Evolutionary conservation across 2,797 vertebrate genomes (phyloP).

Genomic region (Orestias chungarensis): DNA sequence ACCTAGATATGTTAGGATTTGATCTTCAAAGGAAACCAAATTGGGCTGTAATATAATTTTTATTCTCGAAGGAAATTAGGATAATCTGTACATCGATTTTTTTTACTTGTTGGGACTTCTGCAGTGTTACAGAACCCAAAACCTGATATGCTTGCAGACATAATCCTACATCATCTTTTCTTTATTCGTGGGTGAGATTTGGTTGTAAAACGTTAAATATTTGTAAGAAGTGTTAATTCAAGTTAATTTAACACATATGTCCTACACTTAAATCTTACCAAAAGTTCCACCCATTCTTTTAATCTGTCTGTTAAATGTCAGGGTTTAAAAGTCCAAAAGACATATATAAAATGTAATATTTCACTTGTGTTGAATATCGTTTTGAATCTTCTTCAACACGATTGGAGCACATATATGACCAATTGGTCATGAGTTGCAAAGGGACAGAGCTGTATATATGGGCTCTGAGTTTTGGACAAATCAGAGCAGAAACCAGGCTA

Average conservation of each 20-base stretch:
- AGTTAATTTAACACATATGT: not conserved
- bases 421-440: not conserved
- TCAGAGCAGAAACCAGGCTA: not conserved
- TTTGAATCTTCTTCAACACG: not conserved
- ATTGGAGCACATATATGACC: too few species aligned
- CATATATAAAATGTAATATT: not conserved
- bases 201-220: not conserved
- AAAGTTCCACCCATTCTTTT: not conserved
- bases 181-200: not conserved
- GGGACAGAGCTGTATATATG: not conserved
- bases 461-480: not conserved
- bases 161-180: not conserved
- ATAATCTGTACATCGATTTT: slow-evolving; percentile 12
- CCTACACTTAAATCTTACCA: not conserved
- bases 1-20: slow-evolving; percentile 21
- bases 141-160: not conserved
- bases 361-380: not conserved
- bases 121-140: slow-evolving; percentile 3
- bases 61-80: slow-evolving; percentile 24
- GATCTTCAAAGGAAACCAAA: slow-evolving; percentile 33
- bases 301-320: not conserved
- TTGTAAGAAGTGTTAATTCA: not conserved
- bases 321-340: not conserved
- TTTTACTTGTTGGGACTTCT: not conserved
- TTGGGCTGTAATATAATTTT: slow-evolving; percentile 36